These are phyloP conservation scores for Nymphalis c-album DNA, from an alignment of 2,888 invertebrate genomes.

Conservation along the genomic window DNA sequence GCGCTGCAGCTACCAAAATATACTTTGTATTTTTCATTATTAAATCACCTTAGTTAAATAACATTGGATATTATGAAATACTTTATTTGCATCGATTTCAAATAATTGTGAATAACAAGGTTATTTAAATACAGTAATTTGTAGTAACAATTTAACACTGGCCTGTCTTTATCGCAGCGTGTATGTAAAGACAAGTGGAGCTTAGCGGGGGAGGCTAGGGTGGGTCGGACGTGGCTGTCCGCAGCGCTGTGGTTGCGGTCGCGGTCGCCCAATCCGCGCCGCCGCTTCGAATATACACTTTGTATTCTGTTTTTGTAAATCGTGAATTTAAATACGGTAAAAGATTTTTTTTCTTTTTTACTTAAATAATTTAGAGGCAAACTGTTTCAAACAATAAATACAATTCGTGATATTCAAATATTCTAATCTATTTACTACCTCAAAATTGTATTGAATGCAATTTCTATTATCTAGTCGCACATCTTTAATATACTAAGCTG, in stretches of 20 bases:
- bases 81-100: neutral
- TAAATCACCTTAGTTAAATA: neutral
- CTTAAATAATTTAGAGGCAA: neutral
- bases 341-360: slow-evolving; percentile 8
- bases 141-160: slow-evolving; percentile 21
- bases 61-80: too few species aligned
- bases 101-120: neutral
- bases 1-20: slow-evolving; percentile 5
- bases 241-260: slow-evolving; percentile 55
- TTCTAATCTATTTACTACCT: neutral
- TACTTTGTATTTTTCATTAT: slow-evolving; percentile 1
- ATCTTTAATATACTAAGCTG: too few species aligned
- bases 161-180: slow-evolving; percentile 19
- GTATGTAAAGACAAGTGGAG: slow-evolving; percentile 52
- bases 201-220: slow-evolving; percentile 44
- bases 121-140: slow-evolving; percentile 14
- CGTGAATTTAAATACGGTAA: slow-evolving; percentile 41
- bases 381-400: too few species aligned
- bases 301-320: slow-evolving; percentile 37
- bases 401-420: neutral
- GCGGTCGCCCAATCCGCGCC: slow-evolving; percentile 48
- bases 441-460: neutral
- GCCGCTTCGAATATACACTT: slow-evolving; percentile 42
- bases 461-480: neutral
- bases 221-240: slow-evolving; percentile 40